These are phyloP conservation scores for Chaenogobius annularis DNA, from an alignment of 2,113 vertebrate genomes.

Conservation along the genomic window DNA sequence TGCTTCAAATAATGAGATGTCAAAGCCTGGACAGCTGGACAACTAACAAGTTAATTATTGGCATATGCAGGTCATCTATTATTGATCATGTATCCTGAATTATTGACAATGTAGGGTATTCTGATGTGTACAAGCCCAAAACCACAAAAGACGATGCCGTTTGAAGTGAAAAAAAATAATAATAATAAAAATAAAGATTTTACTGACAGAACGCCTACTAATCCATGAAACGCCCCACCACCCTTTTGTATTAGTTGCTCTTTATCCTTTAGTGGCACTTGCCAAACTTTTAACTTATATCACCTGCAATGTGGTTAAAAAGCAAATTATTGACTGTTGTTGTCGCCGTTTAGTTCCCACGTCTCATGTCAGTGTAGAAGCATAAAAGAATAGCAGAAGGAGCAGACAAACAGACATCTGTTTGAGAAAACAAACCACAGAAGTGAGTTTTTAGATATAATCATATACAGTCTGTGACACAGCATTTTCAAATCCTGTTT, in stretches of 20 bases:
- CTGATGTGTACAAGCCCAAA: neutral
- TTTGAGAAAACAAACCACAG: neutral
- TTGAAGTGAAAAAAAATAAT: neutral
- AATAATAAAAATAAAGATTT: neutral
- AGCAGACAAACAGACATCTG: conserved; percentile 11
- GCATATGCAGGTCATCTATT: conserved; percentile 7
- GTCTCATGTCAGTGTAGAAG: neutral
- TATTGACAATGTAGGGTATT: neutral
- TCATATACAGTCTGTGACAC: conserved; percentile 28
- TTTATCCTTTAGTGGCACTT: neutral
- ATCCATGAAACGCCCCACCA: neutral
- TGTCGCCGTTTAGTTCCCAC: neutral
- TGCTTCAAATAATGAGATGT: conserved; percentile 41
- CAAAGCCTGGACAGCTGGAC: conserved; percentile 21
- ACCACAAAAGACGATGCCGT: neutral
- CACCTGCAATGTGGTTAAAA: neutral
- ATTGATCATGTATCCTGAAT: conserved; percentile 4
- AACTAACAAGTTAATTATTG: conserved; percentile 32
- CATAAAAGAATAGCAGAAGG: conserved; percentile 1
- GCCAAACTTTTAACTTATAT: neutral
- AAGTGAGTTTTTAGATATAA: conserved; percentile 32
- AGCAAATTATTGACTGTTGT: neutral
- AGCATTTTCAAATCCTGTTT: conserved; percentile 32
- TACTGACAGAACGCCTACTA: neutral
- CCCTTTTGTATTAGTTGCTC: neutral